phyloP scores from a whole-genome alignment of 2,113 vertebrate species.

The Hippolais icterina region DNA sequence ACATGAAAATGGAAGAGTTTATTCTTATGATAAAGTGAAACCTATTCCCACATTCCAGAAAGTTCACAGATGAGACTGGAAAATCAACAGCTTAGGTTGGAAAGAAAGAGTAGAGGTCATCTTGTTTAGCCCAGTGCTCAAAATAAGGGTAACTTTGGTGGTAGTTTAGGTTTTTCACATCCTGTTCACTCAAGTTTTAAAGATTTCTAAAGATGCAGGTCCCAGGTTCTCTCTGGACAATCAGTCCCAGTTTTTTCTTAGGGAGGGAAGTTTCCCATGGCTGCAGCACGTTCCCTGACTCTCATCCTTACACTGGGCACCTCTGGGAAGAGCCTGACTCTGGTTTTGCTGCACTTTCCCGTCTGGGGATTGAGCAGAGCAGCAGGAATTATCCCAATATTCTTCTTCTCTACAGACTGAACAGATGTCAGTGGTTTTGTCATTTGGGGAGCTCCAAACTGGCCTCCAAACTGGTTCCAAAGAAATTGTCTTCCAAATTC shows the following conservation, averaged over 20 bases:
- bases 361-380: not conserved
- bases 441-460: not conserved
- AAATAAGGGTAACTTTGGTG: not conserved
- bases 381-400: not conserved
- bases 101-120: not conserved
- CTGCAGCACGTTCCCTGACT: not conserved
- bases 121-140: not conserved
- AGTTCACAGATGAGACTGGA: not conserved
- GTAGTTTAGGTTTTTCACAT: not conserved
- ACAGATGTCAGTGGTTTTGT: not conserved
- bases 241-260: not conserved
- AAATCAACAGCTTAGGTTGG: not conserved
- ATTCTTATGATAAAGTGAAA: not conserved
- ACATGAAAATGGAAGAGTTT: not conserved
- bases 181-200: not conserved
- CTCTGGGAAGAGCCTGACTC: not conserved
- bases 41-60: not conserved
- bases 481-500: not conserved
- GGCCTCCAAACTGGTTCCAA: not conserved
- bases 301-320: accelerated
- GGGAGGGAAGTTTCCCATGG: not conserved
- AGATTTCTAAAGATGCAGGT: not conserved
- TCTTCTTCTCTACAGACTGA: not conserved
- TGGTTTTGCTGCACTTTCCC: not conserved
- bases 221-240: not conserved